Percentiles rank a stretch among this genome's conserved stretches.
Evolutionary conservation across 1,140 invertebrate genomes (phyloP).

Genomic region (Cydia splendana): DNA sequence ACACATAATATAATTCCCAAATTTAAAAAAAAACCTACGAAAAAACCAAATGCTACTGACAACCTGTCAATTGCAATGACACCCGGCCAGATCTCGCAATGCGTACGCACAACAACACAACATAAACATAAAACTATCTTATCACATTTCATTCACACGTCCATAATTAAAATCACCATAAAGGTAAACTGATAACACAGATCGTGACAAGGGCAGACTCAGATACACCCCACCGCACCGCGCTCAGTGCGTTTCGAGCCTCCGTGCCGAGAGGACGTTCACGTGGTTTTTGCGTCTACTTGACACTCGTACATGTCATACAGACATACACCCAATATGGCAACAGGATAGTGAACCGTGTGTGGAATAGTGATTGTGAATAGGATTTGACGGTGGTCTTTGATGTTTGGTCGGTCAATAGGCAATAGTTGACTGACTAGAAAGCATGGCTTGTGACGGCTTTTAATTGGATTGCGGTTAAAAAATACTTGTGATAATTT

Average conservation of each 20-base stretch:
- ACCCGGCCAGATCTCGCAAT: neutral
- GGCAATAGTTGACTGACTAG: constrained; percentile 14
- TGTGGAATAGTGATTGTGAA: constrained; percentile 20
- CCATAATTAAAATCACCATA: constrained; percentile 14
- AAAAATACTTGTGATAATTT: neutral
- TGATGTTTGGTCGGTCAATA: constrained; percentile 25
- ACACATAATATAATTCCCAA: too few relatives aligned
- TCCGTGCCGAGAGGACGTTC: neutral
- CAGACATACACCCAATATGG: neutral
- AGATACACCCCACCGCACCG: constrained; percentile 7
- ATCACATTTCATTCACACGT: constrained; percentile 9
- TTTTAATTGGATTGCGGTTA: constrained; percentile 16
- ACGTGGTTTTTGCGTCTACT: neutral
- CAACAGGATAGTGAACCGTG: constrained; percentile 1
- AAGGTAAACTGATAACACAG: constrained; percentile 24
- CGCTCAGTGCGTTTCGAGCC: constrained; percentile 2
- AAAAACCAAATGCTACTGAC: neutral
- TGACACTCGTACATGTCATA: neutral
- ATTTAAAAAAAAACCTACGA: neutral
- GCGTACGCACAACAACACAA: neutral
- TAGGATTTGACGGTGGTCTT: neutral
- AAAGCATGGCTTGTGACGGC: constrained; percentile 9
- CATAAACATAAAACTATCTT: neutral
- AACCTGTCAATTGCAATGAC: neutral
- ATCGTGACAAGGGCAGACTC: neutral